Conservation (phyloP, 2,797 vertebrate species). For the Prunella strophiata region DNA sequence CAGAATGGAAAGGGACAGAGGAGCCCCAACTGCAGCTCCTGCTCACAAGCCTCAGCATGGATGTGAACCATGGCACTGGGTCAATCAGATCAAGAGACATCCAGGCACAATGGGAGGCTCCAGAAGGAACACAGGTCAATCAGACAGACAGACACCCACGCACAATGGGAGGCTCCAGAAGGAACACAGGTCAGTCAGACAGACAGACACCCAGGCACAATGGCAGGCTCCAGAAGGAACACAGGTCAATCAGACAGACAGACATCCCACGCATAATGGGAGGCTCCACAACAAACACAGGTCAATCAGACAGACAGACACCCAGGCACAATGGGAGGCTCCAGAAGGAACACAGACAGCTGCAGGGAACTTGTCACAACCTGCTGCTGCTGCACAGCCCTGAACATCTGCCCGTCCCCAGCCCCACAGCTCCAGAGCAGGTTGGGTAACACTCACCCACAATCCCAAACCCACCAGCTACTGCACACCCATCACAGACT, state of each 20-base stretch:
- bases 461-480: background rate
- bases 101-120: background rate
- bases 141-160: background rate
- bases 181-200: background rate
- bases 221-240: background rate
- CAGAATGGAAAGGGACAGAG: background rate
- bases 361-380: background rate
- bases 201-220: background rate
- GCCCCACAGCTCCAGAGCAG: background rate
- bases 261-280: background rate
- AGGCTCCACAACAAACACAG: background rate
- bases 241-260: background rate
- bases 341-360: background rate
- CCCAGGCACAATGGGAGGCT: background rate
- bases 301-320: background rate
- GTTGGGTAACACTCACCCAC: fast-evolving
- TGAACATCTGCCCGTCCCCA: background rate
- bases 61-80: background rate
- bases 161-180: background rate
- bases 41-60: background rate
- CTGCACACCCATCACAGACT: background rate
- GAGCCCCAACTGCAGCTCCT: background rate
- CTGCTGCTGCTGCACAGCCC: background rate
- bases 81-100: background rate
- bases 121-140: background rate